Percentiles rank a stretch among this genome's conserved stretches.
phyloP scores from a whole-genome alignment of 1,140 invertebrate genomes.

The Drosophila repleta region DNA sequence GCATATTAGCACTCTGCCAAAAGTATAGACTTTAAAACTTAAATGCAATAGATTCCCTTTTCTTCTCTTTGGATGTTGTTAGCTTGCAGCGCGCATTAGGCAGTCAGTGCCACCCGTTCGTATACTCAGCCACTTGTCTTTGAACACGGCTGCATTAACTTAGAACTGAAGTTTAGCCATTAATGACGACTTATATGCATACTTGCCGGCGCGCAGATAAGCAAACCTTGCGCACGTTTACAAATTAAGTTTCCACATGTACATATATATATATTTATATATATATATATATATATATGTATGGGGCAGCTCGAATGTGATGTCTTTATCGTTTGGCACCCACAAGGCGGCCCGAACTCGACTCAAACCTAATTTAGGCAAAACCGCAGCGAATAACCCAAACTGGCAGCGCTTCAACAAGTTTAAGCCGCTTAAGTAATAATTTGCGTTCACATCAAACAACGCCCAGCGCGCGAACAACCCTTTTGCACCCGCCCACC shows the following conservation, averaged over 20 bases:
- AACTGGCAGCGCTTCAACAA: constrained; percentile 45
- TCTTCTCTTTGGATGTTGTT: no score
- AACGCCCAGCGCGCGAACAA: constrained; percentile 8
- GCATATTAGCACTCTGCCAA: no score
- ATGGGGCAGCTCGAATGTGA: constrained; percentile 31
- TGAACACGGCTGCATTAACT: not conserved
- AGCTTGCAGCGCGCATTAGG: not conserved
- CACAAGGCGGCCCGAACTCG: not conserved
- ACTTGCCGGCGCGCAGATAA: constrained; percentile 4
- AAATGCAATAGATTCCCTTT: no score
- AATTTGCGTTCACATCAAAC: constrained; percentile 67
- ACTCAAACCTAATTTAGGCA: constrained; percentile 18
- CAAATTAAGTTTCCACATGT: constrained; percentile 14
- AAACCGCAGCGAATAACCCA: constrained; percentile 22
- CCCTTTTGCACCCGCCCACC: not conserved
- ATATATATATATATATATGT: not conserved
- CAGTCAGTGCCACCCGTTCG: not conserved
- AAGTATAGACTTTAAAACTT: no score
- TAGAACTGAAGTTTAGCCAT: not conserved
- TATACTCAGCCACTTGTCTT: not conserved
- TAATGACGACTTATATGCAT: constrained; percentile 1
- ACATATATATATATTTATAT: not conserved
- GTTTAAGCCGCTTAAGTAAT: constrained; percentile 78
- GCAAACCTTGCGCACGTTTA: not conserved
- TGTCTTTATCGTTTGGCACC: constrained; percentile 35